Conservation (phyloP, 2,888 invertebrate genomes). For the Cephus spinipes region DNA sequence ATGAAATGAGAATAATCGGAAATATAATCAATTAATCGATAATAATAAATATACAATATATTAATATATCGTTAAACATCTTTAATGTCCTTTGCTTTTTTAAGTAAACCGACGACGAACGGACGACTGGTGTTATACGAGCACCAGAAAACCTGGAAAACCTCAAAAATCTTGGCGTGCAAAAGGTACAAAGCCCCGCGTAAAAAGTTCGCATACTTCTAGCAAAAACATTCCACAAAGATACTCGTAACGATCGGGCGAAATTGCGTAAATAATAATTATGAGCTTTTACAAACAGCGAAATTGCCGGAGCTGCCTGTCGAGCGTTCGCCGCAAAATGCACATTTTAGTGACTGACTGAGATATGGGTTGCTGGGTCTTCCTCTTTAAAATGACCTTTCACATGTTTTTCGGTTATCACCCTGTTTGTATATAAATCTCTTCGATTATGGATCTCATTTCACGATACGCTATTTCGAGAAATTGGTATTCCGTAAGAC, state of each 20-base stretch:
- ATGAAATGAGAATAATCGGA: neutral
- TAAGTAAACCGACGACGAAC: neutral
- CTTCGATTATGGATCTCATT: neutral
- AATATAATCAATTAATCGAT: neutral
- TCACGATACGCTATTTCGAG: neutral
- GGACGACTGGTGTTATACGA: neutral
- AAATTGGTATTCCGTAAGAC: neutral
- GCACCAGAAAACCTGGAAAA: neutral
- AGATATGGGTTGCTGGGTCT: neutral
- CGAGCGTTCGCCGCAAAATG: neutral
- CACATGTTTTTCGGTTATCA: neutral
- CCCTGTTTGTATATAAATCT: neutral
- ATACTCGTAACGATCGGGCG: neutral
- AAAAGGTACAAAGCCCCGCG: neutral
- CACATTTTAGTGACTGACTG: neutral
- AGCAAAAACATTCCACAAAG: neutral
- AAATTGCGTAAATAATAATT: neutral
- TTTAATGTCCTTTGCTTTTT: neutral
- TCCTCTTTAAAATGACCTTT: neutral
- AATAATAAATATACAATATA: slow-evolving; percentile 5
- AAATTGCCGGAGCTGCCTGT: neutral
- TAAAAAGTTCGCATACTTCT: neutral
- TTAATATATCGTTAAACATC: neutral
- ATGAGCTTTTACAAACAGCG: neutral
- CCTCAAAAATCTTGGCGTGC: neutral